Evolutionary conservation across 2,888 invertebrate genomes (phyloP), one percentile per base, ranked within the genome.

Genomic region (Rambutsinella grinnellia): DNA sequence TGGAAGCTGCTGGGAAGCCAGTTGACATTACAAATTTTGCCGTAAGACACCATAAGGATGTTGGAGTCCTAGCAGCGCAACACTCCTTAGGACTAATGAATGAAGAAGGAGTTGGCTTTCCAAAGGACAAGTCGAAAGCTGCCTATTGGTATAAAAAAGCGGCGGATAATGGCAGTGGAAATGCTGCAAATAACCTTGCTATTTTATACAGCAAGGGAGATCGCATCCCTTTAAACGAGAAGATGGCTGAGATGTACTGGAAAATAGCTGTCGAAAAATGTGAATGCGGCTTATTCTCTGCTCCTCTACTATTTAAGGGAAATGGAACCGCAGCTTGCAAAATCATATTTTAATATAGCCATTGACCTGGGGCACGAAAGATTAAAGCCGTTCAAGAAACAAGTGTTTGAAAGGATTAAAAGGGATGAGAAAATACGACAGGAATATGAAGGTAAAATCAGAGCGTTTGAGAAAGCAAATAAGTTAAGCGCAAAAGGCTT

Each of bases 51-150:
- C n/a, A n/a, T n/a, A 56, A 21, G 15, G 49, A 76, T 44, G 15
- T 69, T 19, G 79, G 76, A 5, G 79, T 79, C 0, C 15, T 21
- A 2, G 60, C 54, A 19, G 47, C 79, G 0, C 71, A 71, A 56
- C 63, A 62, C 21, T 17, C 71, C 1, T 13, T 79, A 2, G 79
- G 75, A 1, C 24, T 76, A 1, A 19, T 53, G 19, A 67, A 71
- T 23, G 17, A 57, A 0, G 26, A 36, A 8, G 78, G 71, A 0
- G 47, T 68, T 8, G 67, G 61, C 1, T 63, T 77, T 1, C 5
- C 23, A 0, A 5, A 61, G 5, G 56, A 62, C 24, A n/a, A 47
- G 5, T 0, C 0, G 21, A 10, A 67, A 23, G 77, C 77, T 2
- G 13, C 56, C 62, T 72, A 3, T n/a, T n/a, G n/a, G n/a, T n/a